A percentile compares a stretch with the other conserved stretches of the same genome.
These are phyloP conservation scores for Solenodon paradoxus DNA, from an alignment of 2,113 vertebrate genomes.

Conservation along the genomic window DNA sequence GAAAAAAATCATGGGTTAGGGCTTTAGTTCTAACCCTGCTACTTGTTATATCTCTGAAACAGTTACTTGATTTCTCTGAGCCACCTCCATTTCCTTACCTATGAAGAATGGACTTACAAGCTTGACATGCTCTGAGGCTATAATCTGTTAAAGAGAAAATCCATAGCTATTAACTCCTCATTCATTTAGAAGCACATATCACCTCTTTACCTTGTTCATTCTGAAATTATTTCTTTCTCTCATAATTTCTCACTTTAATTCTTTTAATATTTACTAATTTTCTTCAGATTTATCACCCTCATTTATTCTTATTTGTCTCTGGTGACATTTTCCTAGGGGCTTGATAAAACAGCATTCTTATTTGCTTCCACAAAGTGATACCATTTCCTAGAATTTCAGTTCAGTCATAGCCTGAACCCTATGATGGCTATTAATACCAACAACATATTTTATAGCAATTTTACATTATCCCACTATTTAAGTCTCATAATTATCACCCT, in stretches of 20 bases:
- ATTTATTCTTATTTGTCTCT: neutral
- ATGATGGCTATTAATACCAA: neutral
- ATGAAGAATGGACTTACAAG: neutral
- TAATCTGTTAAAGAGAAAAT: neutral
- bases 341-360: neutral
- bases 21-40: neutral
- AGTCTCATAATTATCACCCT: neutral
- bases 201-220: neutral
- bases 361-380: neutral
- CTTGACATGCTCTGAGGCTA: neutral
- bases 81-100: neutral
- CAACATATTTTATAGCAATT: constrained; percentile 15
- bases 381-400: neutral
- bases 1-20: neutral
- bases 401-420: neutral
- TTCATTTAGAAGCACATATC: neutral
- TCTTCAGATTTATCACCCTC: neutral
- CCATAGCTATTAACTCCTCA: neutral
- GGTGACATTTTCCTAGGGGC: neutral
- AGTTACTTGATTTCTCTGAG: neutral
- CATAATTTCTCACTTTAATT: neutral
- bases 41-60: neutral
- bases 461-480: neutral
- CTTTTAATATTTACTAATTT: constrained; percentile 31
- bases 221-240: neutral